These are phyloP conservation scores for Nycticryphes semicollaris DNA, from an alignment of 2,113 vertebrate genomes.

Conservation along the genomic window DNA sequence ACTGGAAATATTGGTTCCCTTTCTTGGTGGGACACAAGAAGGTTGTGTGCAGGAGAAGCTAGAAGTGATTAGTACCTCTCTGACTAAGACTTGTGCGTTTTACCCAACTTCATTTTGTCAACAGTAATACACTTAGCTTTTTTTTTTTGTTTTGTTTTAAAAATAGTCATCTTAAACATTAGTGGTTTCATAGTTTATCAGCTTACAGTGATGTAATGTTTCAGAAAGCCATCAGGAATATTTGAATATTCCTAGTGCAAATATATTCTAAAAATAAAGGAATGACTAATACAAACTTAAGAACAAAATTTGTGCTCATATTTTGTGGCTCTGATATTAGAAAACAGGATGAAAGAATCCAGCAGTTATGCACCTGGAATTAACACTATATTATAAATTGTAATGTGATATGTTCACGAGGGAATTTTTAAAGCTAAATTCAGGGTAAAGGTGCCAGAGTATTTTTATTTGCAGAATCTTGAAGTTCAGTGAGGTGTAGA, in stretches of 20 bases:
- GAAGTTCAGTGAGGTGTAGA: slow-evolving; percentile 50
- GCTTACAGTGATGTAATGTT: background rate
- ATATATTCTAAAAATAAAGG: background rate
- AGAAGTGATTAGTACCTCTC: background rate
- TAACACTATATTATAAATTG: background rate
- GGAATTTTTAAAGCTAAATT: slow-evolving; percentile 20
- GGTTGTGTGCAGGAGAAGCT: background rate
- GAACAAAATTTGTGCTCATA: background rate
- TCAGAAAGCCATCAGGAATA: background rate
- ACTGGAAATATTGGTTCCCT: background rate
- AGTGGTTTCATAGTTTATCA: background rate
- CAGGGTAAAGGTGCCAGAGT: background rate
- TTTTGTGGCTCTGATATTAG: background rate
- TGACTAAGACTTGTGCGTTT: background rate
- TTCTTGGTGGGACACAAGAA: background rate
- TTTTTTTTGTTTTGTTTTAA: background rate
- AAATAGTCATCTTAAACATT: background rate
- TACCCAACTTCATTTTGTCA: background rate
- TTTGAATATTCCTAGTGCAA: background rate
- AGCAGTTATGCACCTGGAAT: background rate
- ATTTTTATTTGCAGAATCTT: slow-evolving; percentile 38
- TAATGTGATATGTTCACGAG: background rate
- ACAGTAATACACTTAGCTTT: background rate
- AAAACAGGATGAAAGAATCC: background rate
- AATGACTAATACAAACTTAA: background rate